Evolutionary conservation across 2,888 invertebrate species (phyloP), one percentile per base, ranked within the genome.

Genomic region (Amphipoea oculea): DNA sequence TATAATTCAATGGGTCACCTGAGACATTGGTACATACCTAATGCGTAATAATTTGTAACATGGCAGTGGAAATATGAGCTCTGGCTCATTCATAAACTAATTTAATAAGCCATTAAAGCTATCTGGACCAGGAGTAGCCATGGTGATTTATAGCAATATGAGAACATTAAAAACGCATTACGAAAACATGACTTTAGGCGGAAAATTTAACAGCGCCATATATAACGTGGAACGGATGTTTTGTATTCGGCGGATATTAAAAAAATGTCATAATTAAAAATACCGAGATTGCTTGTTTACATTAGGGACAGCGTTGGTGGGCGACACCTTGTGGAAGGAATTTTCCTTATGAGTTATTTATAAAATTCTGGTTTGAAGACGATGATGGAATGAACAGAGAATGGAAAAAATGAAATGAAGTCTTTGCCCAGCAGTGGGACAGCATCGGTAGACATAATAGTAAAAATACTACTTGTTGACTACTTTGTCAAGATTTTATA

Each of bases 111-210:
- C 96, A 96, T 97, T 96, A 96, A 95, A 96, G 96, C 96, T 96
- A 95, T 96, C 96, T 96, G 96, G 95, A 95, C 95, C 96, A 96
- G 95, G 94, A 95, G 95, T 94, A 94, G 93, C 95, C 94, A 94
- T 95, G 92, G 93, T 96, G 96, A 96, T 96, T 96, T 96, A 96
- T 97, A 95, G 95, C 94, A 96, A 96, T 96, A 96, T 96, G 96
- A 96, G 96, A 96, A 96, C 96, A 97, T 97, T 96, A 97, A 97
- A 96, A 97, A 96, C 96, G 95, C 96, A 96, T 96, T 96, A 96
- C 95, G 95, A 95, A 96, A 96, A 96, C 96, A 96, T 96, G 96
- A 96, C 95, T 96, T 95, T 94, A 93, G 95, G 94, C 94, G 95
- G 94, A 95, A 96, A 95, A 95, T 96, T 96, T 94, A 95, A 95